phyloP scores from a whole-genome alignment of 2,797 vertebrate species.

The Brachyrhaphis roseni region DNA sequence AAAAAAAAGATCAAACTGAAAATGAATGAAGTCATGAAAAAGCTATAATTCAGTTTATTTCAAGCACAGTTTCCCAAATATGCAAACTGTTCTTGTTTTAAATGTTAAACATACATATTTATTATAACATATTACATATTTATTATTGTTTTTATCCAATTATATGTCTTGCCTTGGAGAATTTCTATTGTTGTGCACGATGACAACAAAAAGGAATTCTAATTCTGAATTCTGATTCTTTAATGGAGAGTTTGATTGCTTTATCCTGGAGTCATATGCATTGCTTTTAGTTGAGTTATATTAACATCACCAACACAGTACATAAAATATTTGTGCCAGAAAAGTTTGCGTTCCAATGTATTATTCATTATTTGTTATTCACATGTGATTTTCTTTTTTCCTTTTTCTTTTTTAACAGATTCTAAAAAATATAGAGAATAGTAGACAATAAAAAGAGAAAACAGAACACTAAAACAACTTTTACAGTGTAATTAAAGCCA shows the following conservation, averaged over 20 bases:
- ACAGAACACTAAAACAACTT: background rate
- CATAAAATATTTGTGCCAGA: background rate
- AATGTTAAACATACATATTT: background rate
- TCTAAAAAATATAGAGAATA: background rate
- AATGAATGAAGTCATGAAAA: background rate
- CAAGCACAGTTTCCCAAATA: too few relatives aligned
- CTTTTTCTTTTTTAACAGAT: background rate
- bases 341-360: background rate
- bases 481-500: background rate
- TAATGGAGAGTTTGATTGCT: background rate
- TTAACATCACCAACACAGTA: background rate
- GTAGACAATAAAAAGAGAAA: background rate
- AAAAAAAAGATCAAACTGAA: background rate
- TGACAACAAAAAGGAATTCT: too few relatives aligned
- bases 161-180: too few relatives aligned
- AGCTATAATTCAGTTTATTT: background rate
- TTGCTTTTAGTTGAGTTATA: background rate
- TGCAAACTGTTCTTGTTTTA: background rate
- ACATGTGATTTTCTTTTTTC: background rate
- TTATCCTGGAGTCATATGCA: background rate
- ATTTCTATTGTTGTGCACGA: too few relatives aligned
- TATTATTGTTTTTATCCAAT: too few relatives aligned
- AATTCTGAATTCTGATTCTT: background rate
- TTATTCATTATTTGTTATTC: background rate
- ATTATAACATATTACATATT: too few relatives aligned